phyloP scores from a whole-genome alignment of 2,888 invertebrate genomes.

The Acanthosepion esculentum region DNA sequence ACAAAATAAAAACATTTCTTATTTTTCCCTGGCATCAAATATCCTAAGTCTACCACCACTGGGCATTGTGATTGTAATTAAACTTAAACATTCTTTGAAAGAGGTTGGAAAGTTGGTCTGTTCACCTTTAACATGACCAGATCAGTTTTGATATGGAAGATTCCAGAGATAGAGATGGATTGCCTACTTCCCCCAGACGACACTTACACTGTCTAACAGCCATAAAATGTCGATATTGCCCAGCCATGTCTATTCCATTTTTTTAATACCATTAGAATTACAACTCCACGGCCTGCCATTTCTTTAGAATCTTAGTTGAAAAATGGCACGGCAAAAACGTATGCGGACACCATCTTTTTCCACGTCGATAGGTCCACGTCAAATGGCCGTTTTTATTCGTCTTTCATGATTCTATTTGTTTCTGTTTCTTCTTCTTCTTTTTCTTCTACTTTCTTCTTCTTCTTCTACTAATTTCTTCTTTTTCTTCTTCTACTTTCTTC shows the following conservation, averaged over 20 bases:
- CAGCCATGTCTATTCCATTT: neutral
- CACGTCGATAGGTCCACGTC: neutral
- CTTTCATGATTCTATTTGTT: neutral
- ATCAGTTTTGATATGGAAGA: neutral
- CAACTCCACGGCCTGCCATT: neutral
- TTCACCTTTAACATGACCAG: neutral
- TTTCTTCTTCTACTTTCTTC: neutral
- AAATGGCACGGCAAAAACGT: neutral
- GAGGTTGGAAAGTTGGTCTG: neutral
- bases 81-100: neutral
- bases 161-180: neutral
- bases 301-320: neutral
- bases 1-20: neutral
- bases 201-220: conserved; percentile 18
- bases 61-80: neutral
- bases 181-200: neutral
- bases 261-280: neutral
- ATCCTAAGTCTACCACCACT: neutral
- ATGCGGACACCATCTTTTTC: neutral
- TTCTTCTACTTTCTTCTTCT: neutral
- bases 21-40: neutral
- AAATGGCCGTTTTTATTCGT: neutral
- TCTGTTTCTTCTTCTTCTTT: neutral
- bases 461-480: neutral
- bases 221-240: neutral